Evolutionary conservation across 2,113 vertebrate species (phyloP), one percentile per base, ranked within the genome.

Genomic region (Pachycephala philippinensis): DNA sequence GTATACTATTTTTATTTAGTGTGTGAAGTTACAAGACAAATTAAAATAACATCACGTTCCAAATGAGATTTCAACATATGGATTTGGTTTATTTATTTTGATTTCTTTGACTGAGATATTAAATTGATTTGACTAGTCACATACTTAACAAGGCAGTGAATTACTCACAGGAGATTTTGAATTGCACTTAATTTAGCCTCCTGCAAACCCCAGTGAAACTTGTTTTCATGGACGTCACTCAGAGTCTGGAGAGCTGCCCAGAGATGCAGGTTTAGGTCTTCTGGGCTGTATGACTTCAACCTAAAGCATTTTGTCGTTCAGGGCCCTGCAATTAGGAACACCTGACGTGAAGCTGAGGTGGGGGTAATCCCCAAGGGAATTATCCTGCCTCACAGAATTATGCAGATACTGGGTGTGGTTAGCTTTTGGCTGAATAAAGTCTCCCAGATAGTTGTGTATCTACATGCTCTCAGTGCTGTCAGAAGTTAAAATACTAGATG

Each of bases 81-180:
- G 50, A 45, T 72, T 64, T 2, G 19, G 49, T 89, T 93, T 76
- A 56, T 91, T 94, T 96, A 54, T 76, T 93, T 88, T 94, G n/a
- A 76, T 93, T 95, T 60, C 27, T 94, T 77, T 81, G 61, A 64
- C 85, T 87, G 75, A 28, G 53, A 27, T 65, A 77, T 88, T 82
- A 91, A 94, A 75, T 69, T 81, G 49, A 93, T 95, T 90, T 95
- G 64, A 80, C 57, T 87, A 81, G 56, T 71, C 57, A 84, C 28
- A 52, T 60, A 59, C 19, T 84, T 97, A 71, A 70, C 84, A 90
- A 35, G 80, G 39, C 63, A 47, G 54, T 89, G 75, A 94, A 61
- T 79, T 92, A 80, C 84, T 78, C 87, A 89, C 74, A 83, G 71
- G 33, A 76, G 83, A 90, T 50, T 53, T 11, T 87, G 52, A 88